phyloP scores from a whole-genome alignment of 2,113 vertebrate genomes.

The Siniperca knerii region DNA sequence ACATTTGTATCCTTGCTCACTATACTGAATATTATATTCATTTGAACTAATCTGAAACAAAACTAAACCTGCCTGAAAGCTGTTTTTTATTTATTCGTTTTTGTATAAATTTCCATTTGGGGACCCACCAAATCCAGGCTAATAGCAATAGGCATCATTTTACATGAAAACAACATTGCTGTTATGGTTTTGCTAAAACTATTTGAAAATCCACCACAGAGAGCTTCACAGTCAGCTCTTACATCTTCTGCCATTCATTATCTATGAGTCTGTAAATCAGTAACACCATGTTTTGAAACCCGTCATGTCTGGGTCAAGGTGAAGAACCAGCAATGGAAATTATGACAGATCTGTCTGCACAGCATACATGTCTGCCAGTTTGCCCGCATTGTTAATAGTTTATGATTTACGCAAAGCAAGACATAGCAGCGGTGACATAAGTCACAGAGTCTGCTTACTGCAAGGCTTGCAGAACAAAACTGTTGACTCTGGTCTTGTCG shows the following conservation, averaged over 20 bases:
- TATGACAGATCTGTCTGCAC: neutral
- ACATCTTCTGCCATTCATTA: neutral
- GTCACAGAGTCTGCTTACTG: conserved; percentile 5
- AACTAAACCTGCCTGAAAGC: neutral
- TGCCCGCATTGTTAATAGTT: conserved; percentile 9
- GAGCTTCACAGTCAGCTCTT: neutral
- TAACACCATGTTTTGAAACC: neutral
- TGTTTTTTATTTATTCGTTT: neutral
- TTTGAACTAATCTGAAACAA: neutral
- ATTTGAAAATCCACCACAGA: neutral
- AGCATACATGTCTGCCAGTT: neutral
- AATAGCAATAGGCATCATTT: neutral
- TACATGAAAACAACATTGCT: neutral
- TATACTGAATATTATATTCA: neutral
- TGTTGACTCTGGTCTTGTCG: conserved; percentile 52
- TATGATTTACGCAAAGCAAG: conserved; percentile 23
- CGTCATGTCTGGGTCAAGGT: conserved; percentile 14
- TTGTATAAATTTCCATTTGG: neutral
- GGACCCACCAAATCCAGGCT: neutral
- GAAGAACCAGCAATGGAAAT: neutral
- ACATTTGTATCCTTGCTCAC: conserved; percentile 13
- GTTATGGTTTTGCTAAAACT: neutral
- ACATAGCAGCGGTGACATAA: neutral
- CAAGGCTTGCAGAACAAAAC: conserved; percentile 35
- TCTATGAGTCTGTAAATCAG: neutral